Base-by-base conservation (phyloP, 2,888 invertebrate genomes). In the Camponotus fellah region DNA sequence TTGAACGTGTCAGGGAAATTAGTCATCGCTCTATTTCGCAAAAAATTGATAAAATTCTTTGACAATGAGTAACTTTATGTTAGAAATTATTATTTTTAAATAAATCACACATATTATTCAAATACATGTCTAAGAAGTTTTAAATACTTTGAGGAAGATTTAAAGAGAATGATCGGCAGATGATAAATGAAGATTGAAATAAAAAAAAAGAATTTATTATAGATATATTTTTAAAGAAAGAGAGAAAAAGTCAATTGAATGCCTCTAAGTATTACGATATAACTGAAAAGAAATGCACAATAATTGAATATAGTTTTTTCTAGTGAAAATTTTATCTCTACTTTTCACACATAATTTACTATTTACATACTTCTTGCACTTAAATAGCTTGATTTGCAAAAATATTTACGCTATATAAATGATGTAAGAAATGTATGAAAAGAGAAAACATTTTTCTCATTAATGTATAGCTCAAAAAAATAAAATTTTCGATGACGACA, bases 1-100 rank as follows among this genome's bases (percentile, higher is more conserved):
- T 91, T 81, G 91, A 89, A 89, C 82, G 87, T 84, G 66, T 77
- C 86, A 90, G 90, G 88, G 87, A 83, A 83, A 88, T 79, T 83
- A 76, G 53, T 80, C 84, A 81, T 74, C 62, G 72, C 10, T 53
- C 26, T 65, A 76, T 65, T 75, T 14, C 37, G 9, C 17, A 62
- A 34, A 62, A 17, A 46, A 8, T 1, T 5, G 9, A 17, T 4
- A 21, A 12, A 49, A 49, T 9, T 14, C 26, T 62, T 60, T 58
- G 6, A 0, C 5, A 8, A 9, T n/a, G 3, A n/a, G 10, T n/a
- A 37, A n/a, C 2, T 65, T 32, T 37, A 14, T 26, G 26, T 68
- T 21, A 46, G 46, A 68, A 68, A 68, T 68, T 10, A 10, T 17
- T 17, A 34, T 34, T 2, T 34, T 2, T 10, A 49, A 69, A 69